These are phyloP conservation scores for Drosophila silvestris DNA, from an alignment of 2,888 invertebrate genomes.

Conservation along the genomic window DNA sequence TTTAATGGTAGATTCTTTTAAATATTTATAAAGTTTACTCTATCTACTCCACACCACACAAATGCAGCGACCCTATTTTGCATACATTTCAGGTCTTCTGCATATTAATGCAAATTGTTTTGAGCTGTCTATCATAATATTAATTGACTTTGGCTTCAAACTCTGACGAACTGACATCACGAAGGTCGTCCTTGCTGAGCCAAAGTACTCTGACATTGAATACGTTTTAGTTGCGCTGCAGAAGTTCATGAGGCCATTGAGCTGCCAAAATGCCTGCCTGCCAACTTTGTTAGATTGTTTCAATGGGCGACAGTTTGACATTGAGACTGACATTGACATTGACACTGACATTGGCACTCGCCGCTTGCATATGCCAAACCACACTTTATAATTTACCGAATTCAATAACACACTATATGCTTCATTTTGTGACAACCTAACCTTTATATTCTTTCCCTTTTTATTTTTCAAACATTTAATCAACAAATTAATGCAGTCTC, in stretches of 20 bases:
- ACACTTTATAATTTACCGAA: slow-evolving; percentile 6
- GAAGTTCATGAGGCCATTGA: slow-evolving; percentile 70
- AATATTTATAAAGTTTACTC: background rate
- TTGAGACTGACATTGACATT: slow-evolving; percentile 70
- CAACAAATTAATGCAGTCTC: slow-evolving; percentile 36
- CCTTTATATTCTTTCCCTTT: slow-evolving; percentile 13
- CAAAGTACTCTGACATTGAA: slow-evolving; percentile 64
- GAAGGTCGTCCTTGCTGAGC: slow-evolving; percentile 46
- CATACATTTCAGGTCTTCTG: slow-evolving; percentile 43
- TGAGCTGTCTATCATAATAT: slow-evolving; percentile 62
- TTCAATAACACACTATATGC: slow-evolving; percentile 20
- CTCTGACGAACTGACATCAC: slow-evolving; percentile 32
- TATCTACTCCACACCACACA: background rate
- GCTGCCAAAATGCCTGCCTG: slow-evolving; percentile 43
- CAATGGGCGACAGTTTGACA: slow-evolving; percentile 62
- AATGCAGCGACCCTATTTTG: slow-evolving; percentile 40
- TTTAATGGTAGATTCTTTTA: background rate
- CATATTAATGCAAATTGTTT: slow-evolving; percentile 68
- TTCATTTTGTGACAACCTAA: slow-evolving; percentile 17
- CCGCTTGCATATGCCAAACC: slow-evolving; percentile 33
- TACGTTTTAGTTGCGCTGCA: slow-evolving; percentile 72
- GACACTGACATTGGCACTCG: slow-evolving; percentile 41
- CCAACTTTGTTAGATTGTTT: slow-evolving; percentile 56
- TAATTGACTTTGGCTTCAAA: slow-evolving; percentile 66
- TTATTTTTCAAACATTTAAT: slow-evolving; percentile 34